phyloP scores from a whole-genome alignment of 2,113 vertebrate species.

The Turdus rufiventris region DNA sequence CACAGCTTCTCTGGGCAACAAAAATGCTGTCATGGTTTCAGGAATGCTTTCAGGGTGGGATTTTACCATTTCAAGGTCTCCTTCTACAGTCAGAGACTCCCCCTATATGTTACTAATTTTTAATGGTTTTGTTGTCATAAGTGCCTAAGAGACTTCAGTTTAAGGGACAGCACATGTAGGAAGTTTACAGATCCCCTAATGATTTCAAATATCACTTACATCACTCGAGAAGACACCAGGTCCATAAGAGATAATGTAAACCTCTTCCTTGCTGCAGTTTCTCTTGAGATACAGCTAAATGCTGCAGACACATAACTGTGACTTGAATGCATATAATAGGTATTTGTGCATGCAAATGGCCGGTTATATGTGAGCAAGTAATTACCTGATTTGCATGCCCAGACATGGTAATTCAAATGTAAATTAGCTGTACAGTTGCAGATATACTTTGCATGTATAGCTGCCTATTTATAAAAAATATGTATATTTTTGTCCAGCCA shows the following conservation, averaged over 20 bases:
- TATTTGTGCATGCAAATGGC: constrained; percentile 61
- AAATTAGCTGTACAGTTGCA: constrained; percentile 51
- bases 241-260: constrained; percentile 28
- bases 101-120: not conserved
- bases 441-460: constrained; percentile 33
- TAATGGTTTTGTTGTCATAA: not conserved
- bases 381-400: constrained; percentile 65
- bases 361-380: constrained; percentile 52
- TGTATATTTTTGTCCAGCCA: constrained; percentile 11
- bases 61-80: not conserved
- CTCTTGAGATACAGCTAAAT: constrained; percentile 29
- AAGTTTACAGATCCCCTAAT: not conserved
- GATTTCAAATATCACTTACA: not conserved
- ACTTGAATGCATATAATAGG: constrained; percentile 53
- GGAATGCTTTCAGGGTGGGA: not conserved
- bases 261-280: constrained; percentile 1
- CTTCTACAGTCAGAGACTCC: not conserved
- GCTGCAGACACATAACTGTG: constrained; percentile 37
- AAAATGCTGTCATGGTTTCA: fast-evolving
- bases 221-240: not conserved
- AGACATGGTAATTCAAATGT: constrained; percentile 65
- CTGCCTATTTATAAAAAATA: constrained; percentile 29
- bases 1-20: not conserved
- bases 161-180: not conserved
- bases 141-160: not conserved